Evolutionary conservation across 2,888 invertebrate species (phyloP).

Genomic region (Ferrisia virgata): DNA sequence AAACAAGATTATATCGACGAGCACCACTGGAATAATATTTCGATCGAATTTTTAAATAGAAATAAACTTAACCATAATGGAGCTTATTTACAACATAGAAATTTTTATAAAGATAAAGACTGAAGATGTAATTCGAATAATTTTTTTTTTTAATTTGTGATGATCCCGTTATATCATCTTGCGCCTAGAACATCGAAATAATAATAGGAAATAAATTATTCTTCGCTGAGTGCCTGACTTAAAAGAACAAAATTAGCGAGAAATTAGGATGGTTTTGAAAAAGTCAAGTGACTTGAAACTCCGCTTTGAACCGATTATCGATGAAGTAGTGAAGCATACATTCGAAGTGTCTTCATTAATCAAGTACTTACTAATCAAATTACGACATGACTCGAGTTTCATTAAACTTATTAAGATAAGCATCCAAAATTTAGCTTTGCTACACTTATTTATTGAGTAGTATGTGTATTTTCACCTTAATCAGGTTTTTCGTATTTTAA

Average conservation of each 20-base stretch:
- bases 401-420: background rate
- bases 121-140: too few relatives aligned
- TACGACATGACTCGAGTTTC: background rate
- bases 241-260: too few relatives aligned
- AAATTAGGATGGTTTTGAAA: too few relatives aligned
- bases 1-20: slow-evolving; percentile 18
- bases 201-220: too few relatives aligned
- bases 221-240: too few relatives aligned
- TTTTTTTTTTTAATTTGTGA: too few relatives aligned
- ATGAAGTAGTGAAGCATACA: too few relatives aligned
- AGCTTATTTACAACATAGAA: slow-evolving; percentile 22
- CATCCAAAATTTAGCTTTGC: background rate
- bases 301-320: too few relatives aligned
- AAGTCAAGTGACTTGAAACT: too few relatives aligned
- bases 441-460: background rate
- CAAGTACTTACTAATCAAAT: background rate
- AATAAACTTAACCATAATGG: slow-evolving; percentile 15
- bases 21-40: slow-evolving; percentile 38
- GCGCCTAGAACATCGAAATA: background rate
- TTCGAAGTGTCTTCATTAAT: too few relatives aligned
- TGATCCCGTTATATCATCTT: too few relatives aligned
- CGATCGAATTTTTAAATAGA: slow-evolving; percentile 33
- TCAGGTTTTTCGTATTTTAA: background rate
- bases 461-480: background rate
- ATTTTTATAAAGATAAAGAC: background rate